A percentile compares a stretch with the other conserved stretches of the same genome.
Evolutionary conservation across 2,113 vertebrate species (phyloP).

Genomic region (Mystacornis crossleyi): DNA sequence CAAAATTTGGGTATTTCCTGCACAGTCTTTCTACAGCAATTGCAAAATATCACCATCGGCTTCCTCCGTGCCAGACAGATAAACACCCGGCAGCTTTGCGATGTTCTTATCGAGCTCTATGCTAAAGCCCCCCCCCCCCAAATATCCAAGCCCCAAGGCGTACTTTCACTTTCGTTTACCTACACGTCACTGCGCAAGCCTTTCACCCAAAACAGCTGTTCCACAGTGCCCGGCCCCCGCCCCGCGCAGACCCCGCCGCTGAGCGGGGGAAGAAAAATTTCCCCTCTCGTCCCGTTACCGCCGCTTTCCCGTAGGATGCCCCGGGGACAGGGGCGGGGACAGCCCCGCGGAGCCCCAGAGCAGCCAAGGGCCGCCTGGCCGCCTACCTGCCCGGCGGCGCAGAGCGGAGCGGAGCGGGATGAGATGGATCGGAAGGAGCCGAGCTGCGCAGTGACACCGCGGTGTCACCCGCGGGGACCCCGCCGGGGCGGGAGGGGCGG

Average conservation of each 20-base stretch:
- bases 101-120: neutral
- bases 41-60: neutral
- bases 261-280: accelerated
- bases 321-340: neutral
- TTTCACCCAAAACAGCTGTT: accelerated
- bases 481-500: neutral
- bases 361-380: neutral
- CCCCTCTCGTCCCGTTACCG: neutral
- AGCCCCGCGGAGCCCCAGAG: neutral
- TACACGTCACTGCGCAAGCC: accelerated
- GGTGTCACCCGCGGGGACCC: neutral
- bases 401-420: too few species aligned
- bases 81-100: neutral
- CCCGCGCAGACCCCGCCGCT: neutral
- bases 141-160: accelerated
- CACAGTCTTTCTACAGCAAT: neutral
- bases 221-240: neutral
- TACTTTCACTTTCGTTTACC: neutral
- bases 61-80: neutral
- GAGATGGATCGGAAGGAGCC: neutral
- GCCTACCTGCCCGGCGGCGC: neutral
- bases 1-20: neutral
- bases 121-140: too few species aligned
- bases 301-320: neutral
- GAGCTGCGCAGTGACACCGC: neutral